Base-by-base conservation (phyloP, 2,113 vertebrate species). In the Spheniscus mendiculus region DNA sequence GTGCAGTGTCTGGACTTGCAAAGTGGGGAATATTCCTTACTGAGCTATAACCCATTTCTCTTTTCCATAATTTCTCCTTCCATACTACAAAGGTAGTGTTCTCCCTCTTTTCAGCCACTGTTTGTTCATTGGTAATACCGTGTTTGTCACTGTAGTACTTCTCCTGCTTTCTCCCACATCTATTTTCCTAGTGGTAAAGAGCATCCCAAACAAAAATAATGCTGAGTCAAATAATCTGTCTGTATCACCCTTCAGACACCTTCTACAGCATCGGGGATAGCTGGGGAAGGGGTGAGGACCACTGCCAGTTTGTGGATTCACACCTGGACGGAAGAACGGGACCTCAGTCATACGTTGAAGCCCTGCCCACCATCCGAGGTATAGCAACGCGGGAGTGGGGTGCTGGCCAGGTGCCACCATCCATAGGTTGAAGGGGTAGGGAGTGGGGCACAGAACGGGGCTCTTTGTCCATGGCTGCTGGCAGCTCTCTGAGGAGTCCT, bases 291-390 rank as follows among this genome's bases (percentile, higher is more conserved):
- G 99, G 99, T 2, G 99, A 99, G 90, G 99, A 99, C 97, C 99
- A 99, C 86, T 99, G 99, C 95, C 99, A 99, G 72, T 99, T 99
- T 98, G 99, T 99, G 94, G 99, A 99, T 97, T 99, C 99, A 32
- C 98, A 99, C 95, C 97, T 99, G 92, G 99, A 99, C 9, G 99
- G 99, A 96, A 99, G 99, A 97, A 99, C 99, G 0, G 99, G 99
- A 84, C 99, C 99, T 32, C 98, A 98, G 80, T 98, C 98, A 1
- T 98, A 99, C 7, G 95, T 99, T 38, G 98, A 98, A 92, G 98
- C 97, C 82, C 97, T 99, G 89, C 99, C 99, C 72, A 97, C 98
- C 67, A 99, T 99, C 95, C 99, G 98, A 99, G 99, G 99, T 99
- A 98, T 59, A 21, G 42, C 42, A 55, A 0, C 3, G 8, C 1